A percentile compares a stretch with the other conserved stretches of the same genome.
These are phyloP conservation scores for Rhabdornis inornatus DNA, from an alignment of 2,113 vertebrate genomes.

Conservation along the genomic window DNA sequence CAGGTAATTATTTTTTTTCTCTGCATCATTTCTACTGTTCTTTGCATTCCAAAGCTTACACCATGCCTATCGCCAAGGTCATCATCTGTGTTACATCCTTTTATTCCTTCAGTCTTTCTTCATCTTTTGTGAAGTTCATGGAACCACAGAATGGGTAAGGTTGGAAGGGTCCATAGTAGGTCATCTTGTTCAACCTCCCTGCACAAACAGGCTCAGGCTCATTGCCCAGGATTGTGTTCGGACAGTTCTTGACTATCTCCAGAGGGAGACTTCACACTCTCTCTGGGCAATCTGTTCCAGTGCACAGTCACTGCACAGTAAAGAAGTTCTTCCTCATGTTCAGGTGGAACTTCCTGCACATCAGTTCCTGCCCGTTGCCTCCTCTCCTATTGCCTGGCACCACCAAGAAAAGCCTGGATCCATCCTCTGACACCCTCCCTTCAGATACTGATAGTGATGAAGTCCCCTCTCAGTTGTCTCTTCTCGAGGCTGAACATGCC, in stretches of 20 bases:
- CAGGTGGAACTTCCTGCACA: not conserved
- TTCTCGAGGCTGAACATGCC: not conserved
- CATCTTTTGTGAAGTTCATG: not conserved
- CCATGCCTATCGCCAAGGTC: accelerated
- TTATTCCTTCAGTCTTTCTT: not conserved
- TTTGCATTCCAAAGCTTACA: not conserved
- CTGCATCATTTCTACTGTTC: not conserved
- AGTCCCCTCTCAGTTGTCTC: not conserved
- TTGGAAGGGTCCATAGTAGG: not conserved
- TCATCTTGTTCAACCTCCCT: not conserved
- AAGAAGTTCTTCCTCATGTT: not conserved
- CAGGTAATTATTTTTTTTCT: not conserved
- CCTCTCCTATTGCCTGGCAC: not conserved
- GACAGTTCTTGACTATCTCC: not conserved
- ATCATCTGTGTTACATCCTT: not conserved
- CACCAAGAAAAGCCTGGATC: too few relatives aligned
- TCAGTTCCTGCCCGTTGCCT: not conserved
- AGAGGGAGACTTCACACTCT: not conserved
- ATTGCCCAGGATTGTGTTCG: too few relatives aligned
- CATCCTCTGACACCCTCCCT: not conserved
- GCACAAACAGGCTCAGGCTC: too few relatives aligned
- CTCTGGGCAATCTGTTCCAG: not conserved
- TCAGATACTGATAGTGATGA: not conserved
- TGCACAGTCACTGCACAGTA: not conserved
- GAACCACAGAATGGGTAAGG: not conserved